These are phyloP conservation scores for Matsumurasca onukii DNA, from an alignment of 1,140 invertebrate species.

Conservation along the genomic window DNA sequence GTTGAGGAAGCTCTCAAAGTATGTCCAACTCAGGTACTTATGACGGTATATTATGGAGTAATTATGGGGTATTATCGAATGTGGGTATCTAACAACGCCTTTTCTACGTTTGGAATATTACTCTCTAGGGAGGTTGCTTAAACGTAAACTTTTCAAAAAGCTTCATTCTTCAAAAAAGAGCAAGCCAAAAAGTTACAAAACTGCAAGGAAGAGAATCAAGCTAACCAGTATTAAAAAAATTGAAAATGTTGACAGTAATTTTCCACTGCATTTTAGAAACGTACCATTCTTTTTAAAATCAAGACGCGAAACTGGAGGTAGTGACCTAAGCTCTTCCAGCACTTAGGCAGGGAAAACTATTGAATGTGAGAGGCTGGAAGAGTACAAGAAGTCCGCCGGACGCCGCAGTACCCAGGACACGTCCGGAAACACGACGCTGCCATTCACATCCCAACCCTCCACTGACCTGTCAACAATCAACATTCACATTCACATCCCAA, in stretches of 20 bases:
- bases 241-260: not conserved
- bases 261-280: not conserved
- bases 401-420: conserved; percentile 40
- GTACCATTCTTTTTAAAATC: not conserved
- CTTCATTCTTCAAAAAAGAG: too few species aligned
- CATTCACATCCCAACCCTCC: conserved; percentile 33
- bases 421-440: conserved; percentile 40
- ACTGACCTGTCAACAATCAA: conserved; percentile 27
- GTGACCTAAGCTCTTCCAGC: not conserved
- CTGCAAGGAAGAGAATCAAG: not conserved
- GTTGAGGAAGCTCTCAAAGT: too few species aligned
- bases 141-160: too few species aligned
- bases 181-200: too few species aligned
- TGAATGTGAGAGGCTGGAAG: conserved; percentile 29
- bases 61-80: too few species aligned
- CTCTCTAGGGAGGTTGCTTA: too few species aligned
- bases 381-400: conserved; percentile 32
- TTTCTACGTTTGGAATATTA: too few species aligned
- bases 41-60: too few species aligned
- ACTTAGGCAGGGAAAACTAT: conserved; percentile 31
- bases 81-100: too few species aligned
- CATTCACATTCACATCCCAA: too few species aligned
- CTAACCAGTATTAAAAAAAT: not conserved
- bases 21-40: too few species aligned
- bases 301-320: not conserved